Evolutionary conservation across 2,888 invertebrate species (phyloP).

Genomic region (Microplitis manilae): DNA sequence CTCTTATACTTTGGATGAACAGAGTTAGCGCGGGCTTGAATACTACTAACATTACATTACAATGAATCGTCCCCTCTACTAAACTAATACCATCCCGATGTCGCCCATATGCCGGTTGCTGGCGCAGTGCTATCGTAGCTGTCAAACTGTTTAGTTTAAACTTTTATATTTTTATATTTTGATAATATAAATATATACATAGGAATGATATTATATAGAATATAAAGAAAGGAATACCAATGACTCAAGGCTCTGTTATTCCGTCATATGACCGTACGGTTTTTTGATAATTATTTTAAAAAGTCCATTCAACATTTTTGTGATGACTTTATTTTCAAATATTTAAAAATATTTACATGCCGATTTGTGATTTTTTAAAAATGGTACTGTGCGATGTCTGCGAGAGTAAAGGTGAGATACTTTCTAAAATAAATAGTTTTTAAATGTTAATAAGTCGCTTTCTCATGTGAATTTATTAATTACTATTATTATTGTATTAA

Average conservation of each 20-base stretch:
- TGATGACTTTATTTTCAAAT: background rate
- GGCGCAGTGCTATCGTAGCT: conserved; percentile 63
- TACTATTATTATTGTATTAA: background rate
- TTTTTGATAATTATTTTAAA: background rate
- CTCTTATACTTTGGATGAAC: conserved; percentile 31
- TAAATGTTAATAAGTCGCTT: conserved; percentile 8
- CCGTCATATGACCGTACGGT: background rate
- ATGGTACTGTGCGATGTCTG: conserved; percentile 68
- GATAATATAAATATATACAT: conserved; percentile 3
- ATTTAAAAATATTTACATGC: background rate
- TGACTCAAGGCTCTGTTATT: background rate
- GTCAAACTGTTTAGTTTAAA: conserved; percentile 59
- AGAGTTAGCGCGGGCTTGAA: conserved; percentile 14
- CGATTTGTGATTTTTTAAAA: conserved; percentile 39
- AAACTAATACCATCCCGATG: conserved; percentile 41
- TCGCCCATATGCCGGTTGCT: conserved; percentile 61
- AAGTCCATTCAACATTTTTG: background rate
- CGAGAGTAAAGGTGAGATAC: conserved; percentile 60
- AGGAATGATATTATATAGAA: background rate
- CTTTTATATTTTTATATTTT: background rate
- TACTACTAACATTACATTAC: conserved; percentile 7
- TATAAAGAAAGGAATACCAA: background rate
- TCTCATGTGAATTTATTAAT: background rate
- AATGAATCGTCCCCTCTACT: conserved; percentile 31
- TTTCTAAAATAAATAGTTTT: background rate